Evolutionary conservation across 92 coral and sea anemone species (phyloP), one percentile per base, ranked within the genome.

Genomic region (Porites evermanni): DNA sequence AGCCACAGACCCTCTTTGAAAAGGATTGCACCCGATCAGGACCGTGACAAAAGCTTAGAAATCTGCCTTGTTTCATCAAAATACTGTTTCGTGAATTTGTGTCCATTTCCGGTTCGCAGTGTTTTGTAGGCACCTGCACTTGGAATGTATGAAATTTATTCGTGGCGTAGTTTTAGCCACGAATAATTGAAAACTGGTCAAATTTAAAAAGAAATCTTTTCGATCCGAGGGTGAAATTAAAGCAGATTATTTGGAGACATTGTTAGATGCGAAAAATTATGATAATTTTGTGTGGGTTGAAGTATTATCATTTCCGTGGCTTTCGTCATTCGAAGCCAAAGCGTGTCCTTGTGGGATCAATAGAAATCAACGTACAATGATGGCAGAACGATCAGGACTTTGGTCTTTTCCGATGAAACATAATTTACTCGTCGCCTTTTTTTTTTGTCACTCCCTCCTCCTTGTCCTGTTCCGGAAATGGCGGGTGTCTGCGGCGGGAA

Each of bases 401-500:
- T 9, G 69, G 63, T 1, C n/a, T 59, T 38, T 77, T 77, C 70
- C 64, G 73, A 63, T 75, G 52, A 24, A 19, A 19, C 19, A n/a
- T 72, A 47, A 16, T 19, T 63, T 24, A 38, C 10, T 17, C 18
- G 32, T 12, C 6, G 53, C 14, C 29, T 2, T 0, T n/a, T 44
- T 68, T 80, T 20, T n/a, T 54, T 29, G 61, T 26, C 70, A 38
- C 53, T 9, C 14, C 64, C 14, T 60, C 79, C 58, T 23, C 64
- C 87, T 83, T 83, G 19, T 51, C 53, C 73, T 26, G 10, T 73
- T 71, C 87, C 87, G 87, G 87, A 83, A 83, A 64, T 83, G 74
- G 87, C 87, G 47, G 80, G 80, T 65, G 78, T 19, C 52, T 47
- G 79, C 66, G 80, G 87, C 87, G 87, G 80, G 87, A 83, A 83